Conservation (phyloP, 1,140 invertebrate species). For the Microplitis demolitor region DNA sequence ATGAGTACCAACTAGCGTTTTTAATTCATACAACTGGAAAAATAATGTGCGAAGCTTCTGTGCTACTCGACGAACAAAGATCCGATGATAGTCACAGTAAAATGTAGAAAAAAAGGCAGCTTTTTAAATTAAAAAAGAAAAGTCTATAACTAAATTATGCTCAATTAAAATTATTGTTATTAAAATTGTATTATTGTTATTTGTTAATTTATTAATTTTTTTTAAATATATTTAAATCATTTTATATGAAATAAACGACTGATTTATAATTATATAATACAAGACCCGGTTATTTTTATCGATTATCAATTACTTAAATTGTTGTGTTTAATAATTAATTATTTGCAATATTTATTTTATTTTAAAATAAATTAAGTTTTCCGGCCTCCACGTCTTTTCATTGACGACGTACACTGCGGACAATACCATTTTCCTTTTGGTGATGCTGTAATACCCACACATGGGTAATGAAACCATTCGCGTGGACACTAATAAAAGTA, state of each 20-base stretch:
- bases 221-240: not conserved
- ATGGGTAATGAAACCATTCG: slow-evolving; percentile 99
- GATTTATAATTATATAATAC: slow-evolving; percentile 3
- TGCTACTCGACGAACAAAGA: slow-evolving; percentile 64
- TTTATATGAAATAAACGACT: slow-evolving; percentile 12
- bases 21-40: slow-evolving; percentile 79
- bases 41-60: slow-evolving; percentile 77
- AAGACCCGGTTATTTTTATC: slow-evolving; percentile 5
- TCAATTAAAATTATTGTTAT: slow-evolving; percentile 5
- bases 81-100: not conserved
- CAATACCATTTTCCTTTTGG: slow-evolving; percentile 99
- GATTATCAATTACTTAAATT: slow-evolving; percentile 27
- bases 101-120: not conserved
- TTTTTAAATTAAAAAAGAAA: not conserved
- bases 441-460: slow-evolving; percentile 92
- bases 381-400: slow-evolving; percentile 81
- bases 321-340: slow-evolving; percentile 5
- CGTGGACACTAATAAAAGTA: slow-evolving; percentile 81
- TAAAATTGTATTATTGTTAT: not conserved
- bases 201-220: slow-evolving; percentile 5
- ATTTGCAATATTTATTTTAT: not conserved
- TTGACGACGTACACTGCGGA: slow-evolving; percentile 89
- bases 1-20: slow-evolving; percentile 81
- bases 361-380: slow-evolving; percentile 69
- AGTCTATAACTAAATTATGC: not conserved